Conservation (phyloP, 2,888 invertebrate species). For the Nephrocerus scutellatus region DNA sequence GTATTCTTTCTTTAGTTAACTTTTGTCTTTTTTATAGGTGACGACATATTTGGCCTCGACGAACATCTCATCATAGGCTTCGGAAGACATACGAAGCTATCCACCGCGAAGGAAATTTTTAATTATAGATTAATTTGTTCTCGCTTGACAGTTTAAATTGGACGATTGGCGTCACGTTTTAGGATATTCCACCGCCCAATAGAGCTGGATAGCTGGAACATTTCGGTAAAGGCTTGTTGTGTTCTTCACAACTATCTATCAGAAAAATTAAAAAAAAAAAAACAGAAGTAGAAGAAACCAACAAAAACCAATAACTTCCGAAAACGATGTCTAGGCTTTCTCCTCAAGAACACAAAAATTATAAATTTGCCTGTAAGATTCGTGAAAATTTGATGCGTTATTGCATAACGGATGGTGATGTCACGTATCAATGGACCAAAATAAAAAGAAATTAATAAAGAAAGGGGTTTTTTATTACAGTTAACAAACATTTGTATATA, state of each 20-base stretch:
- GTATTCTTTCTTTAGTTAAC: too few species aligned
- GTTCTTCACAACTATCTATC: slow-evolving; percentile 8
- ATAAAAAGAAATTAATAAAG: slow-evolving; percentile 2
- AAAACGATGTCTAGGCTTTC: slow-evolving; percentile 5
- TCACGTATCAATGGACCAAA: slow-evolving; percentile 4
- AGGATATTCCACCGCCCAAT: slow-evolving; percentile 5
- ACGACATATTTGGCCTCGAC: slow-evolving; percentile 1
- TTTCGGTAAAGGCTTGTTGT: slow-evolving; percentile 5
- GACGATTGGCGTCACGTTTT: slow-evolving; percentile 1
- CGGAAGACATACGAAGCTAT: neutral
- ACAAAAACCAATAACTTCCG: neutral
- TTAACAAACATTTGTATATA: too few species aligned
- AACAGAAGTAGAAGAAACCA: too few species aligned
- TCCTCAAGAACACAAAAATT: too few species aligned
- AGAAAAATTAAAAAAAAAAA: too few species aligned
- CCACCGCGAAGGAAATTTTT: neutral
- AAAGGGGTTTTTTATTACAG: too few species aligned
- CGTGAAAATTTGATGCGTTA: neutral
- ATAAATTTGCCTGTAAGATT: neutral
- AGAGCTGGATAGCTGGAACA: slow-evolving; percentile 2
- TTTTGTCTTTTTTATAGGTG: slow-evolving; percentile 3
- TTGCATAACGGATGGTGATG: slow-evolving; percentile 5
- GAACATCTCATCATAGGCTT: neutral
- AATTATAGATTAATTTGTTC: slow-evolving; percentile 4
- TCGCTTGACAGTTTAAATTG: slow-evolving; percentile 4